Base-by-base conservation (phyloP, 1,140 invertebrate species). In the Melipona quadrifasciata region DNA sequence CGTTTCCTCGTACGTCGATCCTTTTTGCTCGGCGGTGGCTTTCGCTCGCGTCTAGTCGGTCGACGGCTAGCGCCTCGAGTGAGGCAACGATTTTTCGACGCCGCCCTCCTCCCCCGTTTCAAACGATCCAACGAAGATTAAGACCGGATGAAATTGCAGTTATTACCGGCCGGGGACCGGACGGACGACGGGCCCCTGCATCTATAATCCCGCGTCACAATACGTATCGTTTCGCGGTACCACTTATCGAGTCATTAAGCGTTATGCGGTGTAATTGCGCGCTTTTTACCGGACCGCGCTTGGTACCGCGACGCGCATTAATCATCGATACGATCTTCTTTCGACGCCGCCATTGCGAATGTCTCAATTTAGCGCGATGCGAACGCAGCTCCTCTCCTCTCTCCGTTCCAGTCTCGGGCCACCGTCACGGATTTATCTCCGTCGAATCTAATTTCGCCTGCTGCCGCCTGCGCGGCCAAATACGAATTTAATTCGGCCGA, bases 261-360 rank as follows among this genome's bases (percentile, higher is more conserved):
- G 77, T 61, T 57, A 70, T 72, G 67, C 82, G 65, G 27, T 84
- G 75, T 84, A 84, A 84, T 84, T 79, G 82, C 47, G 67, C 67
- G 24, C 51, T 84, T 84, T 71, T 84, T 84, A 61, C 65, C 67
- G 16, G 11, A 17, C 47, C 64, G n/a, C 8, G n/a, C 8, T 10
- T 19, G 14, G 31, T 12, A 67, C 64, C 47, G 19, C 55, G 75
- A 31, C 21, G 55, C 24, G 53, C 76, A 84, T 84, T 84, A 79
- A 84, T 84, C 82, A 84, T 84, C 82, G 75, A 79, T 84, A 84
- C 82, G 75, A 84, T 84, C 82, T 84, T 70, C 76, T 84, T 78
- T 84, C 82, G 75, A 64, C 76, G 47, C 82, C 76, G 64, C 74
- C 55, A 70, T 84, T 27, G 75, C 82, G 47, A 55, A 84, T 79